Evolutionary conservation across 1,140 invertebrate genomes (phyloP).

Genomic region (Bombus vancouverensis): DNA sequence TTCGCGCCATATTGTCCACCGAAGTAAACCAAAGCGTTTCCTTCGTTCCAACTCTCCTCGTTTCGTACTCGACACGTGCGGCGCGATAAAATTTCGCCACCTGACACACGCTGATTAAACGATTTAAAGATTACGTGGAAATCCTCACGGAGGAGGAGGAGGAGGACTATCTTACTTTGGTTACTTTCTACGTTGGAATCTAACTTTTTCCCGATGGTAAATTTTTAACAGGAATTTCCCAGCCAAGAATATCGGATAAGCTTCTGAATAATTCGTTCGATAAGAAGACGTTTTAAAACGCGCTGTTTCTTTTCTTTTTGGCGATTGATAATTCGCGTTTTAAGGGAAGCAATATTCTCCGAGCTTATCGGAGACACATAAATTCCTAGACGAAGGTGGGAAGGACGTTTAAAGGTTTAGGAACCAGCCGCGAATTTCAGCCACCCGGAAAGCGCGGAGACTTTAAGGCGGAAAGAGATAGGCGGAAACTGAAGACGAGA

Average conservation of each 20-base stretch:
- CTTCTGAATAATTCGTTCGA: background rate
- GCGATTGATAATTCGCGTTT: background rate
- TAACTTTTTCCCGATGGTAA: background rate
- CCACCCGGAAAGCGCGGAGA: background rate
- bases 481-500: background rate
- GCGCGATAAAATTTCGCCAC: slow-evolving; percentile 54
- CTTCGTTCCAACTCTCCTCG: too few relatives aligned
- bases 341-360: background rate
- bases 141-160: background rate
- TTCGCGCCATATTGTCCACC: slow-evolving; percentile 27
- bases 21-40: background rate
- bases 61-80: background rate
- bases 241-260: background rate
- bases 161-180: background rate
- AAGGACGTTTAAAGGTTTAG: slow-evolving; percentile 21
- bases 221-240: too few relatives aligned
- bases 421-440: slow-evolving; percentile 5
- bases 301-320: background rate
- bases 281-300: background rate
- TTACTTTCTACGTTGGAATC: background rate
- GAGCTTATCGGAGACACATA: background rate
- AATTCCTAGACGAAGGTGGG: slow-evolving; percentile 5
- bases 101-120: slow-evolving; percentile 39
- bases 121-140: slow-evolving; percentile 43
- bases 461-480: background rate